Percentiles rank a stretch among this genome's conserved stretches.
These are phyloP conservation scores for Meloidogyne hapla DNA, from an alignment of 1,140 invertebrate species.

Conservation along the genomic window DNA sequence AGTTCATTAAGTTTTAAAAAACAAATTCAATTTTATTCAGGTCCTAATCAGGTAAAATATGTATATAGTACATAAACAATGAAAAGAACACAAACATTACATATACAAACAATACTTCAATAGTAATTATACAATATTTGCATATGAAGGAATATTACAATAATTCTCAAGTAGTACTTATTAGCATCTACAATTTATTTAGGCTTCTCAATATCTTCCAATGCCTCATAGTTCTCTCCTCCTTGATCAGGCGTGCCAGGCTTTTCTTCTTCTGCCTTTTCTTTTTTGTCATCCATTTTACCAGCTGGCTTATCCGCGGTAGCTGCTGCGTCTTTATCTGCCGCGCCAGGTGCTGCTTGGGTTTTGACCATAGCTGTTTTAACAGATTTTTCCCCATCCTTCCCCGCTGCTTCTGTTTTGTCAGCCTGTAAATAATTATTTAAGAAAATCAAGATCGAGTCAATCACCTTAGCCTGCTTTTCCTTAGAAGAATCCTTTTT, in stretches of 20 bases:
- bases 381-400: neutral
- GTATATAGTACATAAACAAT: too few species aligned
- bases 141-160: too few species aligned
- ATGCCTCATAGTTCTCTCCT: neutral
- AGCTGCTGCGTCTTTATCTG: too few species aligned
- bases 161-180: too few species aligned
- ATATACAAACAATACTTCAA: too few species aligned
- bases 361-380: neutral
- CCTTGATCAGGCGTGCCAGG: neutral
- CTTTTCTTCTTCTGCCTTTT: neutral
- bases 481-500: neutral
- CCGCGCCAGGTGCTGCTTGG: neutral
- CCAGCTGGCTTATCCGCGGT: too few species aligned
- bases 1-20: too few species aligned
- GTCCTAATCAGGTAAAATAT: too few species aligned
- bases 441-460: too few species aligned
- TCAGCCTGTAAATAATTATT: neutral
- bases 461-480: neutral
- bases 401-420: neutral
- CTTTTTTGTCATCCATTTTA: neutral
- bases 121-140: too few species aligned
- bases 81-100: too few species aligned
- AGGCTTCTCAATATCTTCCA: neutral
- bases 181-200: slow-evolving; percentile 11
- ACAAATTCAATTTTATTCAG: too few species aligned